These are phyloP conservation scores for Halocynthia roretzi DNA, from an alignment of 23 tunicate genomes.

Conservation along the genomic window DNA sequence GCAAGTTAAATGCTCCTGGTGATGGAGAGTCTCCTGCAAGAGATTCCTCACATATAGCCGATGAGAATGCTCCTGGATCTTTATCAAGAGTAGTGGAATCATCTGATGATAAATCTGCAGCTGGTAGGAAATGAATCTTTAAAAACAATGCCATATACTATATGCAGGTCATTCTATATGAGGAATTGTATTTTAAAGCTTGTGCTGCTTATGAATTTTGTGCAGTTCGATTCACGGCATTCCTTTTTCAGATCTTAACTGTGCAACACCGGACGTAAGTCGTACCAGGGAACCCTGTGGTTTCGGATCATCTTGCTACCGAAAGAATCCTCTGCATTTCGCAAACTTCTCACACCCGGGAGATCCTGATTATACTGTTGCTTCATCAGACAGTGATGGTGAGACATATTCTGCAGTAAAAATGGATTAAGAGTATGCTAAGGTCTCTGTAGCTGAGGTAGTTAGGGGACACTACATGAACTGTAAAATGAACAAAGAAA, in stretches of 20 bases:
- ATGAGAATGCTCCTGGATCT: neutral
- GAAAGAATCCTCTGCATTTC: constrained; percentile 76
- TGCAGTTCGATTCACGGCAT: no score
- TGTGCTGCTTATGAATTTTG: no score
- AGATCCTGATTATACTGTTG: constrained; percentile 54
- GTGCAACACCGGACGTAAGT: no score
- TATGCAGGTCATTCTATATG: no score
- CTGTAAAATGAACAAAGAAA: no score
- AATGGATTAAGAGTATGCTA: no score
- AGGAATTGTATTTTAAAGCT: no score
- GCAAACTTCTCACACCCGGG: constrained; percentile 69
- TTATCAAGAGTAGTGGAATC: neutral
- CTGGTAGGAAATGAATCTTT: no score
- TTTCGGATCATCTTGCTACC: constrained; percentile 67
- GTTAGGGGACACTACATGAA: no score
- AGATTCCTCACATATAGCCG: neutral
- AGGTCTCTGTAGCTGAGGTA: no score
- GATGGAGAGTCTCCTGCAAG: neutral
- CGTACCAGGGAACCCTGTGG: constrained; percentile 16
- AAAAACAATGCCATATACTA: no score
- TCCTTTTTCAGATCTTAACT: no score
- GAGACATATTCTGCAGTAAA: neutral
- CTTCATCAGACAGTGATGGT: constrained; percentile 4
- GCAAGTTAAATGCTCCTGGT: neutral
- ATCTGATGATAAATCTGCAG: neutral